Evolutionary conservation across 2,113 vertebrate genomes (phyloP), one percentile per base, ranked within the genome.

Genomic region (Scomber colias): DNA sequence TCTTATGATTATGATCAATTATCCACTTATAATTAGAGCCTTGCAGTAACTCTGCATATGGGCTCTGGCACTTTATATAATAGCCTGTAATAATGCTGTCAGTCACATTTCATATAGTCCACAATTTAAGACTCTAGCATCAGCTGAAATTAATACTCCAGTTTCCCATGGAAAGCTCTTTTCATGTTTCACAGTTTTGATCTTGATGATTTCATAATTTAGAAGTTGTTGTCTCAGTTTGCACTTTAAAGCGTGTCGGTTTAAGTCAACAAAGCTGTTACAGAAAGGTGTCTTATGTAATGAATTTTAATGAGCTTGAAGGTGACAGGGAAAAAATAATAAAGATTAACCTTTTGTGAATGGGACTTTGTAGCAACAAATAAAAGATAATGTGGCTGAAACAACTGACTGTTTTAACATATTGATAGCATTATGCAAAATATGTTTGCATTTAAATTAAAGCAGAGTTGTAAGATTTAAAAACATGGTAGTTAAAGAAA

Each of bases 1-100:
- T 90, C 87, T 85, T 86, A 79, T 89, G 87, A 91, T 93, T 89
- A 90, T 83, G 89, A 90, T 90, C 88, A 92, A 90, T 94, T 93
- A 92, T 91, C 84, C 86, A 87, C 78, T 91, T 85, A 71, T 90
- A 92, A 92, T 92, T 91, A 90, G 74, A 93, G 75, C 77, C 83
- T 89, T 77, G 79, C 89, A 92, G 86, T 90, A 89, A 88, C 84
- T 89, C 84, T 81, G 78, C 78, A 82, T 81, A 85, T 86, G 77
- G 77, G 81, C 81, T 75, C 82, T 83, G 83, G 80, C 80, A 90
- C 79, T 87, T 87, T 65, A 83, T 81, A 83, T 90, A 87, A 91
- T 87, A 89, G 84, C 86, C 84, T 87, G 61, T 91, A 92, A 93
- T 92, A 89, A 90, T 82, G 86, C 87, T 90, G 85, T 92, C 88